phyloP scores from a whole-genome alignment of 2,888 invertebrate species.

The Pandemis corylana region DNA sequence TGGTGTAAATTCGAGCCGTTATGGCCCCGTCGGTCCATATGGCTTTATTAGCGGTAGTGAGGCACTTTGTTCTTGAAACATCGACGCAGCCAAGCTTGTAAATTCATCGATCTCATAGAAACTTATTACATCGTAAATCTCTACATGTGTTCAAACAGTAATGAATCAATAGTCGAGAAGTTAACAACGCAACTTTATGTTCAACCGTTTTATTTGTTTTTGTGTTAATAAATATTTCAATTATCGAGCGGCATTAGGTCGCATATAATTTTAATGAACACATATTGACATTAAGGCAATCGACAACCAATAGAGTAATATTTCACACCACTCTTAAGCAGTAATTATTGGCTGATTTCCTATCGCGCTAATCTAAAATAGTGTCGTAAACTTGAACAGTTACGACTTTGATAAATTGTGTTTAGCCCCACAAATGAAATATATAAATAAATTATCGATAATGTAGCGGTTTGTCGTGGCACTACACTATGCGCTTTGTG shows the following conservation, averaged over 20 bases:
- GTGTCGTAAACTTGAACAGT: background rate
- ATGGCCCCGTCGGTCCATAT: slow-evolving; percentile 57
- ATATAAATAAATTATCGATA: slow-evolving; percentile 19
- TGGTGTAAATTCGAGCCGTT: slow-evolving; percentile 71
- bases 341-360: slow-evolving; percentile 16
- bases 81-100: slow-evolving; percentile 52
- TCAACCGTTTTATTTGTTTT: slow-evolving; percentile 8
- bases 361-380: background rate
- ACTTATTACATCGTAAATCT: slow-evolving; percentile 61
- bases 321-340: background rate
- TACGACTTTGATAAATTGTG: background rate
- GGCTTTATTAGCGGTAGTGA: slow-evolving; percentile 73
- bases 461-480: background rate
- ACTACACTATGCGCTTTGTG: slow-evolving; percentile 2
- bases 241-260: background rate
- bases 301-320: background rate
- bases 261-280: background rate
- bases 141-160: slow-evolving; percentile 11
- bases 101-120: slow-evolving; percentile 57
- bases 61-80: slow-evolving; percentile 61
- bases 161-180: background rate
- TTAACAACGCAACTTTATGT: slow-evolving; percentile 6
- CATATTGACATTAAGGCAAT: slow-evolving; percentile 1
- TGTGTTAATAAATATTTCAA: slow-evolving; percentile 5
- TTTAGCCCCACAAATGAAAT: background rate